Base-by-base conservation (phyloP, 2,888 invertebrate species). In the Drosophila acutilabella region DNA sequence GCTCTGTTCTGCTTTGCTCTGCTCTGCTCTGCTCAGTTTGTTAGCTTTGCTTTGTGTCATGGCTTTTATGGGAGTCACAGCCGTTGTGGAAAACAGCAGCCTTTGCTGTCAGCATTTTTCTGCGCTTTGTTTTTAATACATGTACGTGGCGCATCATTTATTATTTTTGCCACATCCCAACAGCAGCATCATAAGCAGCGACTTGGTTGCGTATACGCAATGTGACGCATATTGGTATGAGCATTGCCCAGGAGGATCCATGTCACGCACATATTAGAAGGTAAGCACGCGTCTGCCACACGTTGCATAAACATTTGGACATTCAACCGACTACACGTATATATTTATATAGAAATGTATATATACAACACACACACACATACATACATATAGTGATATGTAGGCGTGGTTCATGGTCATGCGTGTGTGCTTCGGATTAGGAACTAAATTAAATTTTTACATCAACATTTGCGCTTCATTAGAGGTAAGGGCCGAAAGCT, bases 391-490 rank as follows among this genome's bases (percentile, higher is more conserved):
- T 3, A 11, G 33, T 11, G 8, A 30, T n/a, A 47, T 18, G 47
- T 45, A 26, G 54, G 61, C 50, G 42, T 57, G 48, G 23, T 45
- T 18, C 51, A 20, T 44, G 64, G 57, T 47, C 68, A 59, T 71
- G 81, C 74, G 74, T 87, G 84, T 79, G 77, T 74, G 69, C 58
- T 69, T 59, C 73, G 78, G 78, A 78, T 71, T 81, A 78, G 81
- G 80, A 84, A 87, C 83, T 87, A 84, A 84, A 84, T 84, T 84
- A 84, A 87, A 84, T 84, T 84, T 84, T 87, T 84, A 84, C 88
- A 87, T 81, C 88, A 84, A 81, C 83, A 84, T 84, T 84, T 84
- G 85, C 73, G 83, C 88, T 87, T 87, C 88, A 84, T 87, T 87
- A 84, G 85, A 81, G 81, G 65, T 59, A 69, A 74, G 79, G 71